Base-by-base conservation (phyloP, 2,797 vertebrate species). In the Oryzias dopingdopingensis region DNA sequence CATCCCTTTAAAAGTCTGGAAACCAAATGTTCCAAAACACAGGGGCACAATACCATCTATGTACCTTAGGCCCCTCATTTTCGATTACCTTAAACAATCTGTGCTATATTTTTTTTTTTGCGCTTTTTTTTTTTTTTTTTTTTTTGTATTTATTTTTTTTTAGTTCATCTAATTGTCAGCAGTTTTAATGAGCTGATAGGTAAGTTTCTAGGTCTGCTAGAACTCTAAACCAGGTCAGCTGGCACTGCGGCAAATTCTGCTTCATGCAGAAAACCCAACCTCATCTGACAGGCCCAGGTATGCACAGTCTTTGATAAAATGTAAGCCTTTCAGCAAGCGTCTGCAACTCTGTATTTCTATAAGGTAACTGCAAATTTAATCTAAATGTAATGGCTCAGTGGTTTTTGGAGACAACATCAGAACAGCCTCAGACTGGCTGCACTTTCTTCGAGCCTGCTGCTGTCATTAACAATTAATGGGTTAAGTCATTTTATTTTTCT, bases 181-280 rank as follows among this genome's bases (percentile, higher is more conserved):
- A 53, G 44, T 70, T 65, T 73, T 53, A 15, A 18, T 7, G 75
- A 75, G 58, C 29, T 58, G 42, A 67, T 67, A 77, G 67, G 48
- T 49, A 66, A 59, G 4, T 56, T 68, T 63, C 57, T 63, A 64
- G 53, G 18, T 37, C 63, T 59, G 22, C 46, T 43, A 49, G 49
- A 60, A 32, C 74, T 76, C 52, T 68, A 74, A 85, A 79, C 52
- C 77, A 79, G 80, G 83, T 84, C 76, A 75, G 49, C 70, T 66
- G 59, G 64, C 65, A 32, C 71, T 70, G 57, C 78, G 63, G 74
- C 41, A 56, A 70, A 55, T 67, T 62, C 56, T 47, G 49, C 60
- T 76, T 73, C 65, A 69, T 59, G 54, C 32, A 12, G 32, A 4
- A 59, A 78, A 81, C 59, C 54, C 66, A 44, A 59, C 62, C 62